Evolutionary conservation across 2,113 vertebrate species (phyloP), one percentile per base, ranked within the genome.

Genomic region (Oplegnathus fasciatus): DNA sequence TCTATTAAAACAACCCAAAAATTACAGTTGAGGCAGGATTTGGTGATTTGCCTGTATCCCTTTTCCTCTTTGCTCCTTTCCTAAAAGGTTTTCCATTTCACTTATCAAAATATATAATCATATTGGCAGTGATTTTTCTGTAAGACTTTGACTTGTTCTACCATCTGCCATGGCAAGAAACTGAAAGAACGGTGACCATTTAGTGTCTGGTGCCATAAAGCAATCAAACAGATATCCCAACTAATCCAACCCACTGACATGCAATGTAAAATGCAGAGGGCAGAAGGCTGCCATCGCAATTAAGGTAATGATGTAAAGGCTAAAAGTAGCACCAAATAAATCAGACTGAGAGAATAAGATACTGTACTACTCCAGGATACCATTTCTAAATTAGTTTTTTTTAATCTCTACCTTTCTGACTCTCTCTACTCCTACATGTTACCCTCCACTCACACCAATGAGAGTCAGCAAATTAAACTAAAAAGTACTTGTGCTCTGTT

Each of bases 391-490:
- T 20, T 10, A 32, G 64, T 83, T 77, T 68, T 44, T 72, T 7
- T 20, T 28, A n/a, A n/a, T 52, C 14, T 74, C 46, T 34, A 2
- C 8, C 15, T 64, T 30, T 50, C 40, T 24, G 18, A 20, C 58
- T 62, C 66, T 68, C 60, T 80, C 6, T n/a, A 28, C 30, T 22
- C 40, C 50, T n/a, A 24, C 82, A 75, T 26, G 60, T 52, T 37
- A 50, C 11, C 20, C 37, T 34, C 50, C 55, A 17, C 75, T 69
- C 66, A 34, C 66, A 69, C 62, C 50, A n/a, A 17, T 44, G 6
- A 50, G 46, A 75, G 13, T 61, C 44, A 26, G 58, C 78, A 78
- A 65, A 88, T 84, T 81, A 78, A 42, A 62, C 69, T 26, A 67
- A 62, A 80, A 81, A 71, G 58, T 61, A 26, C 55, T 18, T 26